Percentiles rank a stretch among this genome's conserved stretches.
Conservation (phyloP, 1,140 invertebrate genomes). For the Aporrectodea caliginosa region DNA sequence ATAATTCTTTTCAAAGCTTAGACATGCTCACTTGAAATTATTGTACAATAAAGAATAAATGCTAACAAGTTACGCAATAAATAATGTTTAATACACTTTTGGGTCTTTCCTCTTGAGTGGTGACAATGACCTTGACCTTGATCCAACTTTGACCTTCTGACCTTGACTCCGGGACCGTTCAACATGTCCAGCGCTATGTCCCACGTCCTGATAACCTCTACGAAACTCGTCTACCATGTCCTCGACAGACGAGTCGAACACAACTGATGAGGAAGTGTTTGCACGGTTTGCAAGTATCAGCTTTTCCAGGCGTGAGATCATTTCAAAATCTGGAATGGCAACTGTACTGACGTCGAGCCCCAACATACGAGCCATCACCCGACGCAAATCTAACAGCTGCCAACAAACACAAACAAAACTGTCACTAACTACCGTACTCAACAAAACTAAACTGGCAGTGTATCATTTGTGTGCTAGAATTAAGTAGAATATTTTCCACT, state of each 20-base stretch:
- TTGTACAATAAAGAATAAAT: too few relatives aligned
- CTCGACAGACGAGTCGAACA: conserved; percentile 46
- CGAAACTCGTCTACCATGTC: conserved; percentile 37
- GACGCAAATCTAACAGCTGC: conserved; percentile 54
- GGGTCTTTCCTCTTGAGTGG: conserved; percentile 15
- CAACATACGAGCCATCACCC: conserved; percentile 53
- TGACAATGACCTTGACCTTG: conserved; percentile 22
- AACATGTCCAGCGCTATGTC: not conserved
- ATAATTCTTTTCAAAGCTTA: too few relatives aligned
- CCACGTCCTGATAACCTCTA: not conserved
- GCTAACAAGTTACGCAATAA: too few relatives aligned
- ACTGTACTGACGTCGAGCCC: conserved; percentile 53
- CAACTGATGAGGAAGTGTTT: conserved; percentile 44
- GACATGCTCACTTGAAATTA: too few relatives aligned
- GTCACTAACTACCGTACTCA: too few relatives aligned
- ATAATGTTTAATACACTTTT: conserved; percentile 21
- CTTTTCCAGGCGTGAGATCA: conserved; percentile 55
- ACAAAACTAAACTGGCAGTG: too few relatives aligned
- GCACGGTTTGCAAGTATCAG: conserved; percentile 51
- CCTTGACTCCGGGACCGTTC: not conserved
- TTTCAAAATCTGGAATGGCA: conserved; percentile 55
- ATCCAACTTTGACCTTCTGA: not conserved
- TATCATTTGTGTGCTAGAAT: too few relatives aligned
- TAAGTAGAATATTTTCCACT: too few relatives aligned
- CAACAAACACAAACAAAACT: conserved; percentile 27